Evolutionary conservation across 2,888 invertebrate genomes (phyloP).

Genomic region (Oligia latruncula): DNA sequence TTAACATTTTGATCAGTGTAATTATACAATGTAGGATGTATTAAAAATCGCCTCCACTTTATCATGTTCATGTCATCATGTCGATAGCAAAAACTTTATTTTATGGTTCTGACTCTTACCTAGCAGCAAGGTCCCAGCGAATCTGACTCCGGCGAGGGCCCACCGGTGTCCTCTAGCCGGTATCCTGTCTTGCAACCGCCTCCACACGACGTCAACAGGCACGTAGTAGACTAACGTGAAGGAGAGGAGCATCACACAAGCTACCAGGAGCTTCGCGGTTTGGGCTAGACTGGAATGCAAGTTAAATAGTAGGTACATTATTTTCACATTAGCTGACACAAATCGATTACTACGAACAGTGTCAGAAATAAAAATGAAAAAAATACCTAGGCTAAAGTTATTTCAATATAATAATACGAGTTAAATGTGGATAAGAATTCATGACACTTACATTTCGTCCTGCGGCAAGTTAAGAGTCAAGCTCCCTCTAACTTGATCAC

Average conservation of each 20-base stretch:
- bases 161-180: slow-evolving; percentile 85
- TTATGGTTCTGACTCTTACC: slow-evolving; percentile 70
- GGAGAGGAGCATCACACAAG: slow-evolving; percentile 96
- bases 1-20: neutral
- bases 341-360: neutral
- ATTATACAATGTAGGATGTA: neutral
- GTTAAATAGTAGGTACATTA: neutral
- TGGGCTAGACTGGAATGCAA: slow-evolving; percentile 91
- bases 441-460: slow-evolving; percentile 91
- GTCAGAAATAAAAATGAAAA: too few species aligned
- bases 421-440: neutral
- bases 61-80: neutral
- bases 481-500: slow-evolving; percentile 92
- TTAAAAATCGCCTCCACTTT: neutral
- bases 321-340: neutral
- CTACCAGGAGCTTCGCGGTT: slow-evolving; percentile 95
- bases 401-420: neutral
- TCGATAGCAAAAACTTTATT: too few species aligned
- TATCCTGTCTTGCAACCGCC: slow-evolving; percentile 89
- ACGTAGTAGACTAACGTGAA: slow-evolving; percentile 98
- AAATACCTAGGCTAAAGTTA: neutral
- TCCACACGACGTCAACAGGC: slow-evolving; percentile 97
- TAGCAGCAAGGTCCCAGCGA: slow-evolving; percentile 79
- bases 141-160: slow-evolving; percentile 80
- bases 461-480: slow-evolving; percentile 95